Conservation (phyloP, 1,140 invertebrate genomes). For the Portunus trituberculatus region DNA sequence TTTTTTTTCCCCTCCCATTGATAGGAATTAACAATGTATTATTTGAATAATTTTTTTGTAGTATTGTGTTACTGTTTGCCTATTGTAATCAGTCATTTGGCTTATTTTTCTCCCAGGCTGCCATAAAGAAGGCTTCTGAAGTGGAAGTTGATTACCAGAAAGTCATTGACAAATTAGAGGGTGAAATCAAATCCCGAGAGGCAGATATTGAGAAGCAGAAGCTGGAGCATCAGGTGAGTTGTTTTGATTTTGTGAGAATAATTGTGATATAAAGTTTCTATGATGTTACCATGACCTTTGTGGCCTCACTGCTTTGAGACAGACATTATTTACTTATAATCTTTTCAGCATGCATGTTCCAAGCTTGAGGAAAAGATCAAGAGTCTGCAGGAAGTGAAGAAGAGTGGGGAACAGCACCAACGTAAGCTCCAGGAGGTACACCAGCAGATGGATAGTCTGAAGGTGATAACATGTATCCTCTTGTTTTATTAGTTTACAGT, state of each 20-base stretch:
- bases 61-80: neutral
- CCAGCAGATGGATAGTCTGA: constrained; percentile 30
- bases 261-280: too few relatives aligned
- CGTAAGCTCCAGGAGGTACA: constrained; percentile 48
- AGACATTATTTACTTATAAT: too few relatives aligned
- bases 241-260: neutral
- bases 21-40: too few relatives aligned
- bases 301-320: too few relatives aligned
- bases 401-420: constrained; percentile 36
- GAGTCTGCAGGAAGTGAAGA: constrained; percentile 35
- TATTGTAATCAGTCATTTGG: neutral
- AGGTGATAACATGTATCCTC: constrained; percentile 44
- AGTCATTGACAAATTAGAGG: constrained; percentile 59
- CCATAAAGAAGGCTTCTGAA: constrained; percentile 54
- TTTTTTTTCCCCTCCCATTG: too few relatives aligned
- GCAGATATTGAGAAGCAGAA: constrained; percentile 54
- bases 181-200: constrained; percentile 45
- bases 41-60: too few relatives aligned
- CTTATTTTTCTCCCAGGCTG: constrained; percentile 5
- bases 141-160: constrained; percentile 45
- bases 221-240: constrained; percentile 40
- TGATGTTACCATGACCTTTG: too few relatives aligned
- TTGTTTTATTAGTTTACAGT: neutral
- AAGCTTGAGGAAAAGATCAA: constrained; percentile 59
- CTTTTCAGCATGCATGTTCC: constrained; percentile 43